A percentile compares a stretch with the other conserved stretches of the same genome.
These are phyloP conservation scores for Pteropus rufus DNA, from an alignment of 2,797 vertebrate species.

Conservation along the genomic window DNA sequence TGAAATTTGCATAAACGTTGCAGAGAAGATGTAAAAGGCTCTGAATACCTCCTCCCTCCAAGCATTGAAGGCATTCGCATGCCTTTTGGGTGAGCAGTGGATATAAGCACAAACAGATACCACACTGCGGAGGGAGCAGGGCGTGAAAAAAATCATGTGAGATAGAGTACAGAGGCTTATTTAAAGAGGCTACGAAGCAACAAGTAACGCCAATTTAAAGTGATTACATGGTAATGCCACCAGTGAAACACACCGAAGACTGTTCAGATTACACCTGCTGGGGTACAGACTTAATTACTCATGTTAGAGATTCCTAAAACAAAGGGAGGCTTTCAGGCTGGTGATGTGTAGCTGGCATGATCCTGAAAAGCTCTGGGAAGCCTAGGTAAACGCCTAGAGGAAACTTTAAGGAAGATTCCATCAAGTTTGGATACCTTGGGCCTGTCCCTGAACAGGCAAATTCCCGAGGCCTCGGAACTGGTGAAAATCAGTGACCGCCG, in stretches of 20 bases:
- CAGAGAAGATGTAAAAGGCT: not conserved
- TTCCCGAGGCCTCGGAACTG: constrained; percentile 5
- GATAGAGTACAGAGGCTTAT: constrained; percentile 40
- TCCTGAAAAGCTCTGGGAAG: constrained; percentile 33
- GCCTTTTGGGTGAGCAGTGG: not conserved
- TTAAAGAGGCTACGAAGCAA: constrained; percentile 63
- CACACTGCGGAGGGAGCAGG: not conserved
- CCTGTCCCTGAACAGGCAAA: not conserved
- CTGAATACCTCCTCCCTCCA: not conserved
- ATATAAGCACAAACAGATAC: not conserved
- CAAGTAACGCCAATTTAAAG: constrained; percentile 53
- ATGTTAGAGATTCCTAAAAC: constrained; percentile 62
- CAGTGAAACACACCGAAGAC: constrained; percentile 52
- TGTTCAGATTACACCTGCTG: constrained; percentile 59
- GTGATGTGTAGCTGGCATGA: constrained; percentile 25
- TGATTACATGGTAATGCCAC: constrained; percentile 61
- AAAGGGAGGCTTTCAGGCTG: constrained; percentile 65
- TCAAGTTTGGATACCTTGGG: not conserved
- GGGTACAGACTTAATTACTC: constrained; percentile 64
- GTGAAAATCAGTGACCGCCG: constrained; percentile 8
- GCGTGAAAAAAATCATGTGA: constrained; percentile 33
- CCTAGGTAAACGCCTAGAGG: not conserved
- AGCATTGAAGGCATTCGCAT: not conserved
- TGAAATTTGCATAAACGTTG: constrained; percentile 63
- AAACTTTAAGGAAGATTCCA: constrained; percentile 21